Base-by-base conservation (phyloP, 2,888 invertebrate genomes). In the Theretra japonica region DNA sequence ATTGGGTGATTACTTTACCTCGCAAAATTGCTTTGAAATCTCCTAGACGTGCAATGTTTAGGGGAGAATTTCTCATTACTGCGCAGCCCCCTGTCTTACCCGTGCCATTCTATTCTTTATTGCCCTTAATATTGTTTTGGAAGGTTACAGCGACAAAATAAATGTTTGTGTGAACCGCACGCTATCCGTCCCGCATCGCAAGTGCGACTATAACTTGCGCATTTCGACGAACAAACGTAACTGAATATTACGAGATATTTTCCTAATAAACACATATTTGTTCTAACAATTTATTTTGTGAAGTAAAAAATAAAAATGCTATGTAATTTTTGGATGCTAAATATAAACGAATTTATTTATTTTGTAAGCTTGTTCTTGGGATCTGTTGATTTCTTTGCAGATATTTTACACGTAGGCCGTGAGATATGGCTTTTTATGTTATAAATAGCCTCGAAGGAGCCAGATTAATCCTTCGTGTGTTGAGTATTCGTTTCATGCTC, bases 1-100 rank as follows among this genome's bases (percentile, higher is more conserved):
- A 60, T 56, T 23, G 23, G 56, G 56, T 56, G 62, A 62, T 65
- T 65, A 65, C 41, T 56, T 68, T 69, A 25, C 21, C 15, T 17
- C 23, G 68, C 58, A 73, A 73, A 70, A 57, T 60, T 65, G 48
- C 62, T 71, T 62, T 33, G 50, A 71, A 65, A 57, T 57, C 59
- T 28, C 21, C 69, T 62, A 19, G 68, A 70, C 74, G 76, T 82
- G 83, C 81, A 33, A 72, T 72, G 50, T 69, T 15, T 28, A 77
- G 85, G 86, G 86, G 86, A 82, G 82, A 83, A 84, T 83, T 88
- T 91, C 89, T 90, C 89, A 91, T 91, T 91, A 89, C 83, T 77
- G 75, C 73, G 74, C 76, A 81, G 88, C 89, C 89, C 83, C 82
- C 81, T 79, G 82, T 82, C 77, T 80, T 80, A 77, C 79, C 77